These are phyloP conservation scores for Asteroscopus sphinx DNA, from an alignment of 2,888 invertebrate genomes.

Conservation along the genomic window DNA sequence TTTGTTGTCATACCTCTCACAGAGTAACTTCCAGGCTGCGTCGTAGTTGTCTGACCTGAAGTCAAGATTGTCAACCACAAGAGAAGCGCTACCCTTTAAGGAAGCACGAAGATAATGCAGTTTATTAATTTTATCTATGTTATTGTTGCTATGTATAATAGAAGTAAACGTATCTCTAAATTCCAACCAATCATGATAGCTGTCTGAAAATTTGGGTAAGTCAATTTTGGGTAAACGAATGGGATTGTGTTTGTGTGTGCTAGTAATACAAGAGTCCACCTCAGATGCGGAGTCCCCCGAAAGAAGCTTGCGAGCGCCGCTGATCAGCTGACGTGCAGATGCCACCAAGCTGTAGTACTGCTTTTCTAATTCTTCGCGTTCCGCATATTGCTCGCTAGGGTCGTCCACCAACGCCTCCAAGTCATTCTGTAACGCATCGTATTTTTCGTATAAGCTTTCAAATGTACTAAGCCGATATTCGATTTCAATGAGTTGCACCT, in stretches of 20 bases:
- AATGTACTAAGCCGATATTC: conserved; percentile 10
- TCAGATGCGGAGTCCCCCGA: neutral
- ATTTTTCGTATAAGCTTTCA: conserved; percentile 18
- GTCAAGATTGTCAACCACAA: conserved; percentile 18
- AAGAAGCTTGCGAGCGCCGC: conserved; percentile 3
- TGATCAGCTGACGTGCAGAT: conserved; percentile 23
- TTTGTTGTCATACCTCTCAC: conserved; percentile 22
- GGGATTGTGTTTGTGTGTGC: conserved; percentile 14
- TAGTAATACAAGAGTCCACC: conserved; percentile 7
- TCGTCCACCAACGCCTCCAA: conserved; percentile 22
- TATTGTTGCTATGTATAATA: conserved; percentile 7
- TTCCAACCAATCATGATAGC: conserved; percentile 20
- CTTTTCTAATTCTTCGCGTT: conserved; percentile 22
- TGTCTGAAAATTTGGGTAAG: conserved; percentile 6
- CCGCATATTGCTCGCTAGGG: conserved; percentile 24
- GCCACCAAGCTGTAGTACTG: conserved; percentile 21
- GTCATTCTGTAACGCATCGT: conserved; percentile 11
- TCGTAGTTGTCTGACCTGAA: conserved; percentile 24
- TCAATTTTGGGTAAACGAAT: conserved; percentile 19
- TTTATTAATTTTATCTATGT: conserved; percentile 12
- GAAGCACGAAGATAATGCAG: conserved; percentile 18
- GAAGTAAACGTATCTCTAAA: conserved; percentile 18
- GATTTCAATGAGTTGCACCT: conserved; percentile 7
- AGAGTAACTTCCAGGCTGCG: conserved; percentile 20
- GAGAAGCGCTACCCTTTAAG: conserved; percentile 12